Evolutionary conservation across 2,888 invertebrate species (phyloP).

Genomic region (Acleris literana): DNA sequence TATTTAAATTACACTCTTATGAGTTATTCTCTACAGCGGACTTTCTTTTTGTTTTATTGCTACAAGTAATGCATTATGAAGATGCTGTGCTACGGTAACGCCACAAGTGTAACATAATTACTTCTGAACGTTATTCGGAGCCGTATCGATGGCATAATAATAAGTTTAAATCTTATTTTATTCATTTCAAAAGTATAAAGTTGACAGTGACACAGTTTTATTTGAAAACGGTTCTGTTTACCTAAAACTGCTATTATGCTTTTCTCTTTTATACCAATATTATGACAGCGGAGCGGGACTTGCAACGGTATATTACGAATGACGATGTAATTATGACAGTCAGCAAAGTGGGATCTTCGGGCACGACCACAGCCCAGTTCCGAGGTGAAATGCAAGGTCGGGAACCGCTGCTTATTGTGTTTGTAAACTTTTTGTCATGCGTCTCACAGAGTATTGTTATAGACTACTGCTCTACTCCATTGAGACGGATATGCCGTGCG

Average conservation of each 20-base stretch:
- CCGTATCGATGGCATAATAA: conserved; percentile 14
- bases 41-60: conserved; percentile 55
- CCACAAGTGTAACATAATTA: conserved; percentile 40
- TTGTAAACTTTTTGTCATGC: conserved; percentile 73
- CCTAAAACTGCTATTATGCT: conserved; percentile 27
- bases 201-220: conserved; percentile 13
- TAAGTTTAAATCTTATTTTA: conserved; percentile 6
- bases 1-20: conserved; percentile 66
- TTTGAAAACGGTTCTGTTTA: conserved; percentile 20
- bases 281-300: conserved; percentile 68
- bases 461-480: conserved; percentile 67
- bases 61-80: conserved; percentile 48
- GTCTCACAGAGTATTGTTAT: conserved; percentile 71
- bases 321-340: conserved; percentile 67
- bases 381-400: conserved; percentile 72
- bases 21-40: conserved; percentile 52
- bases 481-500: conserved; percentile 75
- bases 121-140: conserved; percentile 1
- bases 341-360: conserved; percentile 60
- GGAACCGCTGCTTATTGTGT: conserved; percentile 69
- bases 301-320: conserved; percentile 70
- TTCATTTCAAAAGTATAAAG: conserved; percentile 11
- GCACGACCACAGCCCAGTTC: conserved; percentile 75
- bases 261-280: conserved; percentile 53
- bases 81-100: conserved; percentile 48